Conservation (phyloP, 2,888 invertebrate genomes). For the Petrophora chlorosata region DNA sequence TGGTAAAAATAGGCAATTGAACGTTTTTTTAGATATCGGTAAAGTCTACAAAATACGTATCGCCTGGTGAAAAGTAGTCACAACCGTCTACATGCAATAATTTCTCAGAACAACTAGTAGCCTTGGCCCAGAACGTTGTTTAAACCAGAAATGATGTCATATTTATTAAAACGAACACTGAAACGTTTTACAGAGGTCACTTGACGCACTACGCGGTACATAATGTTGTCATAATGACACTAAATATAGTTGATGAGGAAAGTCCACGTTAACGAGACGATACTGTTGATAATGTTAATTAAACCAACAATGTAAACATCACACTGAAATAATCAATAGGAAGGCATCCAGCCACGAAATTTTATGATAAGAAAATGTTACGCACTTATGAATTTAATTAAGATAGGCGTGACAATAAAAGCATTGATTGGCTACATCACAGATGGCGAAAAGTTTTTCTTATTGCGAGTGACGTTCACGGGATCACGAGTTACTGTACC, state of each 20-base stretch:
- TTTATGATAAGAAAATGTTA: not conserved
- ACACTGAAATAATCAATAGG: conserved; percentile 15
- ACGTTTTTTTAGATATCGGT: no score
- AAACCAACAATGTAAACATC: conserved; percentile 3
- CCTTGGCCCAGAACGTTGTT: conserved; percentile 33
- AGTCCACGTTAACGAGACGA: conserved; percentile 5
- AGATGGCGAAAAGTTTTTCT: no score
- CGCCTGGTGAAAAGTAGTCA: no score
- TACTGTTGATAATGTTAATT: conserved; percentile 16
- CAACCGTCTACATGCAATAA: no score
- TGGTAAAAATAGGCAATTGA: no score
- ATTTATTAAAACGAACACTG: conserved; percentile 28
- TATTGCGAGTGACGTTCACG: no score
- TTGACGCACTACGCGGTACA: conserved; percentile 1
- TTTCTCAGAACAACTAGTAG: conserved; percentile 19
- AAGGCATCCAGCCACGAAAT: not conserved
- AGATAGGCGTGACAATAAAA: no score
- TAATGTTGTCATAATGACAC: not conserved
- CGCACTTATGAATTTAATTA: not conserved
- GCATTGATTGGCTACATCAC: no score
- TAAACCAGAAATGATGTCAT: conserved; percentile 36
- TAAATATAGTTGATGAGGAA: conserved; percentile 11
- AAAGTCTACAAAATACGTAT: no score
- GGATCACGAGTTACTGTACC: no score
- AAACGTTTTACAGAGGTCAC: conserved; percentile 13